Conservation (phyloP, 2,113 vertebrate species). For the Cynoglossus semilaevis region DNA sequence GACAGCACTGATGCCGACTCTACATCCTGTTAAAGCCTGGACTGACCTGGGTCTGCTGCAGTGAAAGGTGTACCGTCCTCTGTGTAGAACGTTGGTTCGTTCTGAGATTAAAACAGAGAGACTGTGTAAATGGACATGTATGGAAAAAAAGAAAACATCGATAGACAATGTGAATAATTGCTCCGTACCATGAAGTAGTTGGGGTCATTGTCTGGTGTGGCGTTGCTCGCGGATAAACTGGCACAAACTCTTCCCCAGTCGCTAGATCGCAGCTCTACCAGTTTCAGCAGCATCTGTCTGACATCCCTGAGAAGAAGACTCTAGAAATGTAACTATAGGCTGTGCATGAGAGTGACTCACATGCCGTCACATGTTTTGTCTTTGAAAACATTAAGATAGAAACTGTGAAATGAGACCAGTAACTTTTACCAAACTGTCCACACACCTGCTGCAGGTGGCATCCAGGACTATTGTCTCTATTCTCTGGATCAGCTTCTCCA, state of each 20-base stretch:
- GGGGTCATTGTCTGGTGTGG: slow-evolving; percentile 96
- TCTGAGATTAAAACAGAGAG: slow-evolving; percentile 73
- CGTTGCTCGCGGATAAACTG: slow-evolving; percentile 79
- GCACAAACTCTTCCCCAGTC: slow-evolving; percentile 91
- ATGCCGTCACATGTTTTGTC: background rate
- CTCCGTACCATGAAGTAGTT: slow-evolving; percentile 97
- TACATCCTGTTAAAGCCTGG: no score
- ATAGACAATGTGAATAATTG: background rate
- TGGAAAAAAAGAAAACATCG: background rate
- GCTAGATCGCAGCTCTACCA: slow-evolving; percentile 92
- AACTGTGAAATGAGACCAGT: background rate
- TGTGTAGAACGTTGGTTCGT: slow-evolving; percentile 97
- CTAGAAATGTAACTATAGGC: background rate
- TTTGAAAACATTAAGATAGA: no score
- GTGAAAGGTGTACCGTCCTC: slow-evolving; percentile 94
- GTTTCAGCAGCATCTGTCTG: slow-evolving; percentile 89
- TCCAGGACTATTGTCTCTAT: slow-evolving; percentile 89
- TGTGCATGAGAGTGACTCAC: background rate
- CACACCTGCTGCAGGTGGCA: slow-evolving; percentile 87
- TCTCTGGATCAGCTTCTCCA: slow-evolving; percentile 86
- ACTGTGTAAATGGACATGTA: background rate
- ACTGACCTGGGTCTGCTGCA: slow-evolving; percentile 93
- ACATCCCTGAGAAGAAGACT: slow-evolving; percentile 81
- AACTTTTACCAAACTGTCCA: slow-evolving; percentile 2
- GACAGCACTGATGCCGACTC: no score